phyloP scores from a whole-genome alignment of 2,797 vertebrate species.

The Channallabes apus region DNA sequence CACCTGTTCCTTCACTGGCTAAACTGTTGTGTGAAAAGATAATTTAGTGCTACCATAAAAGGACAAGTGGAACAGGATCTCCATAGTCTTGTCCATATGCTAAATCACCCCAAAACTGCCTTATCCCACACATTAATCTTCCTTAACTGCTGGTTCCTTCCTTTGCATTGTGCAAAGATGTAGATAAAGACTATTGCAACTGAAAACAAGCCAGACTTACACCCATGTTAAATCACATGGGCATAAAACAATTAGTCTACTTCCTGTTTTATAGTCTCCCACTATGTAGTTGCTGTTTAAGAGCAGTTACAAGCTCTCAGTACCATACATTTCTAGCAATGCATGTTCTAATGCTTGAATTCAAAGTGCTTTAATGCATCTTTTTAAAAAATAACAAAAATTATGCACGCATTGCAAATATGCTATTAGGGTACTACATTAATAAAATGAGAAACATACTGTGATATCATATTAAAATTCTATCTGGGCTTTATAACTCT shows the following conservation, averaged over 20 bases:
- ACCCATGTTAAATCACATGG: slow-evolving; percentile 3
- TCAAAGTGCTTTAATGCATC: neutral
- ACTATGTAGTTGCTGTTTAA: neutral
- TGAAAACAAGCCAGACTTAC: slow-evolving; percentile 29
- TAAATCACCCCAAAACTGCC: slow-evolving; percentile 31
- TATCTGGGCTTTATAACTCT: neutral
- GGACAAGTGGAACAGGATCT: slow-evolving; percentile 46
- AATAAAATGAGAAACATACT: neutral
- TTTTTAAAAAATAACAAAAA: neutral
- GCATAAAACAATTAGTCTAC: slow-evolving; percentile 1
- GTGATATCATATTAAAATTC: neutral
- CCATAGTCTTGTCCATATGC: slow-evolving; percentile 25
- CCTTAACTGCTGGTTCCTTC: slow-evolving; percentile 47
- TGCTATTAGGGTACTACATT: neutral
- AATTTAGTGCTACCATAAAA: slow-evolving; percentile 34
- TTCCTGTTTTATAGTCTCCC: neutral
- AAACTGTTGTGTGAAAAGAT: slow-evolving; percentile 35
- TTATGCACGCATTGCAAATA: neutral
- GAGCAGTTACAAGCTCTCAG: neutral
- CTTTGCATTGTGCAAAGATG: slow-evolving; percentile 29
- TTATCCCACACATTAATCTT: slow-evolving; percentile 31
- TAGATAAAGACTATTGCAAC: slow-evolving; percentile 24
- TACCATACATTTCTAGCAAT: neutral
- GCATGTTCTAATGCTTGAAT: neutral
- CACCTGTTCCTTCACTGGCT: slow-evolving; percentile 30